These are phyloP conservation scores for Oncorhynchus masou DNA, from an alignment of 2,113 vertebrate genomes.

Conservation along the genomic window DNA sequence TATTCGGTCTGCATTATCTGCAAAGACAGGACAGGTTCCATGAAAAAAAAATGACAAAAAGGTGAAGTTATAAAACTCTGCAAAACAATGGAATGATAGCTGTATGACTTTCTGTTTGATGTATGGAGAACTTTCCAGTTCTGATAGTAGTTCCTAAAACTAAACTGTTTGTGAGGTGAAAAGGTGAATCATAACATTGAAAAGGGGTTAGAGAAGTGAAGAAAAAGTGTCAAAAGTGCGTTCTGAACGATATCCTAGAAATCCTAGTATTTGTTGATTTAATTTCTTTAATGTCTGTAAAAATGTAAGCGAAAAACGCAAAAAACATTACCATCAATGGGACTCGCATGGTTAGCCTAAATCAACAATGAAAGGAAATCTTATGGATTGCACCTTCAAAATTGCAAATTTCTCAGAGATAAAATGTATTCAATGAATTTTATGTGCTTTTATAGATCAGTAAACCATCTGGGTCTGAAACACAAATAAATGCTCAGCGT, in stretches of 20 bases:
- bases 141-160: background rate
- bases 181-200: background rate
- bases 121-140: background rate
- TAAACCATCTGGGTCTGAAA: background rate
- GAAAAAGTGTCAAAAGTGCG: conserved; percentile 5
- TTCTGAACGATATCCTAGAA: background rate
- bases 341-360: background rate
- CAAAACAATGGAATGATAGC: background rate
- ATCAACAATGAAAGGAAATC: background rate
- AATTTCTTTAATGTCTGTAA: background rate
- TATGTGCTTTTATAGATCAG: background rate
- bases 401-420: background rate
- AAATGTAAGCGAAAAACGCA: background rate
- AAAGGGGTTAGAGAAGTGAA: background rate
- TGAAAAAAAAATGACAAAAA: too few relatives aligned
- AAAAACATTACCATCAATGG: background rate
- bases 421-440: too few relatives aligned
- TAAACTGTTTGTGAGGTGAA: background rate
- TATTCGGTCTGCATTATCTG: too few relatives aligned
- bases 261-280: background rate
- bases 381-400: conserved; percentile 14
- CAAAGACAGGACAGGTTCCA: too few relatives aligned
- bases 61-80: background rate
- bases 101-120: background rate
- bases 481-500: background rate